Conservation (phyloP, 2,113 vertebrate genomes). For the Isichthys henryi region DNA sequence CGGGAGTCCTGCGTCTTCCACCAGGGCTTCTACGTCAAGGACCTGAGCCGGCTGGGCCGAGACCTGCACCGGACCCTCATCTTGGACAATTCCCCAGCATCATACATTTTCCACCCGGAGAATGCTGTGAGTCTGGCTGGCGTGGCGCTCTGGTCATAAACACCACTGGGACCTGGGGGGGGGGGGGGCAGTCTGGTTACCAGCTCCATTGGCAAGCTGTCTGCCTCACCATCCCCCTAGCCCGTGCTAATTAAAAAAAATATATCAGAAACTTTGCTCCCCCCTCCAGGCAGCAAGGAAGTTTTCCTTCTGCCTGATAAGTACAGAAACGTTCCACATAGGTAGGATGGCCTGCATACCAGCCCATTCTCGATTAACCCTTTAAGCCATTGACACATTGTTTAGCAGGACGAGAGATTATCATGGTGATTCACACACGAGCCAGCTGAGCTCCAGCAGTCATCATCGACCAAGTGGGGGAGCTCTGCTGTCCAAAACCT, state of each 20-base stretch:
- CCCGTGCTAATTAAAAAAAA: no score
- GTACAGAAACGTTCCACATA: neutral
- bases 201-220: neutral
- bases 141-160: neutral
- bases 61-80: slow-evolving; percentile 78
- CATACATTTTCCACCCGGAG: slow-evolving; percentile 83
- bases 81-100: slow-evolving; percentile 81
- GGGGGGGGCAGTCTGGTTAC: no score
- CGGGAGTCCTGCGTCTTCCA: slow-evolving; percentile 87
- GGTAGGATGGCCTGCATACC: neutral
- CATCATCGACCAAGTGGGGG: neutral
- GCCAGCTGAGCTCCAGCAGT: neutral
- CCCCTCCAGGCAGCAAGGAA: neutral
- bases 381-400: neutral
- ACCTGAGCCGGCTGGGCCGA: slow-evolving; percentile 75
- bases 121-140: slow-evolving; percentile 69
- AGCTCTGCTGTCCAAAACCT: no score
- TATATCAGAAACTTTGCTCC: neutral
- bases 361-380: neutral
- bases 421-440: neutral
- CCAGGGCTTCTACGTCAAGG: slow-evolving; percentile 84
- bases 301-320: neutral
- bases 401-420: neutral
- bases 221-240: no score
- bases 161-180: neutral